phyloP scores from a whole-genome alignment of 2,113 vertebrate species.

The Scalopus aquaticus region DNA sequence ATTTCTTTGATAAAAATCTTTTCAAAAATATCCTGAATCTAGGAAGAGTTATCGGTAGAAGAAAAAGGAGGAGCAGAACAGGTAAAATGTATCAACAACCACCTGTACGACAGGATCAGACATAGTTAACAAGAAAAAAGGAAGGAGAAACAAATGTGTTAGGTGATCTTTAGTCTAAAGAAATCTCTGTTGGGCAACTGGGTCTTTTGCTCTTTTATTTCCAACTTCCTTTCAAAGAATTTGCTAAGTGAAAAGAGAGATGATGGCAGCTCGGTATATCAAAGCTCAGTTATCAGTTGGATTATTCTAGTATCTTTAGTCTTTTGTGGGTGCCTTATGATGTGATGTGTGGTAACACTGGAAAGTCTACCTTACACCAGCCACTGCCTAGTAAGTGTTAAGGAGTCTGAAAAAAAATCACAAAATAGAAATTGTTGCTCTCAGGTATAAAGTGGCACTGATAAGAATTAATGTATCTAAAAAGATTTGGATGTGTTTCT shows the following conservation, averaged over 20 bases:
- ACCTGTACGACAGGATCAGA: constrained; percentile 79
- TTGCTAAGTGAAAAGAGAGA: constrained; percentile 80
- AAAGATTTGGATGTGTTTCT: constrained; percentile 61
- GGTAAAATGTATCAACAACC: constrained; percentile 66
- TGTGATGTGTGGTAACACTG: constrained; percentile 78
- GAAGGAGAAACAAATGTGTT: constrained; percentile 83
- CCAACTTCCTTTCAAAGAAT: constrained; percentile 84
- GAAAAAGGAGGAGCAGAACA: constrained; percentile 47
- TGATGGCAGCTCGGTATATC: constrained; percentile 80
- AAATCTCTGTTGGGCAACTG: constrained; percentile 83
- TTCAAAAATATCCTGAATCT: neutral
- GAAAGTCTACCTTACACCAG: constrained; percentile 78
- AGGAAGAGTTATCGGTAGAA: constrained; percentile 73
- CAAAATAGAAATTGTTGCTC: constrained; percentile 69
- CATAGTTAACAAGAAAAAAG: constrained; percentile 80
- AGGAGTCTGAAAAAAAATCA: constrained; percentile 51
- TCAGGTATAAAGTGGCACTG: constrained; percentile 72
- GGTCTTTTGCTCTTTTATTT: constrained; percentile 86
- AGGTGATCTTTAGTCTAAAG: constrained; percentile 85
- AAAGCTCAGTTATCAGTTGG: constrained; percentile 82
- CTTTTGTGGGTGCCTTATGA: constrained; percentile 82
- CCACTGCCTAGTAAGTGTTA: constrained; percentile 63
- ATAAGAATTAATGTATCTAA: constrained; percentile 70
- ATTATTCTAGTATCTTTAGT: constrained; percentile 81
- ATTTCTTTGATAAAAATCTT: neutral